Evolutionary conservation across 2,113 vertebrate species (phyloP).

Genomic region (Anguilla japonica): DNA sequence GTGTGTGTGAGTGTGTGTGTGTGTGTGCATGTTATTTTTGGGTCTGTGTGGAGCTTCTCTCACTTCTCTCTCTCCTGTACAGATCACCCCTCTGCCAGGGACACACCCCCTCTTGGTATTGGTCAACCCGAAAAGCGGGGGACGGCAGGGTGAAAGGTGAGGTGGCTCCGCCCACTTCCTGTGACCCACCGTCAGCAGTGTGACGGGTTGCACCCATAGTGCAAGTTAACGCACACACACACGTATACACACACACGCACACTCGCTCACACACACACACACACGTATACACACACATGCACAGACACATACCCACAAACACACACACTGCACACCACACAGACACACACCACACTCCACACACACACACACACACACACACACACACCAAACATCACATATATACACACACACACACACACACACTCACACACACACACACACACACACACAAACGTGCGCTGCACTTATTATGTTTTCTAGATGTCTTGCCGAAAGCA

Average conservation of each 20-base stretch:
- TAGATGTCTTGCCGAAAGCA: slow-evolving; percentile 36
- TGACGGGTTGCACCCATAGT: background rate
- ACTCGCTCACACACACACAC: no score
- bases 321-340: no score
- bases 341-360: no score
- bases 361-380: no score
- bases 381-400: no score
- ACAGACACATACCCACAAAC: no score
- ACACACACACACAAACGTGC: no score
- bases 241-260: no score
- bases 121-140: slow-evolving; percentile 93
- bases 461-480: slow-evolving; percentile 38
- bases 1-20: background rate
- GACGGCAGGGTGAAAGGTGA: slow-evolving; percentile 89
- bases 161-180: background rate
- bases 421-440: no score
- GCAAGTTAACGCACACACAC: no score
- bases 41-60: background rate
- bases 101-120: slow-evolving; percentile 89
- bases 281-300: no score
- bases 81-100: slow-evolving; percentile 86
- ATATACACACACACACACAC: no score
- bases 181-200: background rate
- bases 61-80: slow-evolving; percentile 44
- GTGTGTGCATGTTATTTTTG: background rate